phyloP scores from a whole-genome alignment of 2,797 vertebrate species.

The Schizopygopsis pylzovi region DNA sequence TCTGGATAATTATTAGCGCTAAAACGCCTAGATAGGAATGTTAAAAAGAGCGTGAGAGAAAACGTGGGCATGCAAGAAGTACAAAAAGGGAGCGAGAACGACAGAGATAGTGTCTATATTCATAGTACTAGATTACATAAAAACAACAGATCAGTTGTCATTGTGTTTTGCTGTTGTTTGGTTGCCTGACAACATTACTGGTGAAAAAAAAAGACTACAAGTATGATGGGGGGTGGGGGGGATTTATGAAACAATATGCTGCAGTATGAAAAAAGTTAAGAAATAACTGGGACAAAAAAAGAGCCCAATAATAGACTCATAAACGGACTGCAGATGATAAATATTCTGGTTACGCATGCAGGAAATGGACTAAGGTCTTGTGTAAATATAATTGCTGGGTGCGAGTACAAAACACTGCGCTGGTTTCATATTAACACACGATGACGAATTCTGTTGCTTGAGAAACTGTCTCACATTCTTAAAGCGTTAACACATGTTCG shows the following conservation, averaged over 20 bases:
- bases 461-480: constrained; percentile 1
- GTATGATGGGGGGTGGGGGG: background rate
- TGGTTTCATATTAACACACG: constrained; percentile 29
- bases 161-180: background rate
- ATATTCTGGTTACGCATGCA: constrained; percentile 5
- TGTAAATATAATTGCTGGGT: constrained; percentile 6
- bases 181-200: constrained; percentile 22
- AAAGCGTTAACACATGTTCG: constrained; percentile 25
- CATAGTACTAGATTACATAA: constrained; percentile 20
- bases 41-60: constrained; percentile 57
- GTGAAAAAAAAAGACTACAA: background rate
- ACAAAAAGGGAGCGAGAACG: background rate
- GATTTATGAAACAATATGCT: background rate
- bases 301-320: constrained; percentile 16
- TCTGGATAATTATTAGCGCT: constrained; percentile 59
- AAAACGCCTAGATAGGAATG: constrained; percentile 57
- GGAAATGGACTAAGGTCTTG: constrained; percentile 23
- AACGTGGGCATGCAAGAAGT: constrained; percentile 27
- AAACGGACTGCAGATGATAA: constrained; percentile 8
- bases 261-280: background rate
- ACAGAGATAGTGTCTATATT: constrained; percentile 35
- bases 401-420: constrained; percentile 16
- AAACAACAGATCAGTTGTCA: constrained; percentile 29
- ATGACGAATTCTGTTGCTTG: constrained; percentile 4
- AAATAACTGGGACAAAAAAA: constrained; percentile 29